Evolutionary conservation across 2,797 vertebrate genomes (phyloP), one percentile per base, ranked within the genome.

Genomic region (Pseudochaenichthys georgianus): DNA sequence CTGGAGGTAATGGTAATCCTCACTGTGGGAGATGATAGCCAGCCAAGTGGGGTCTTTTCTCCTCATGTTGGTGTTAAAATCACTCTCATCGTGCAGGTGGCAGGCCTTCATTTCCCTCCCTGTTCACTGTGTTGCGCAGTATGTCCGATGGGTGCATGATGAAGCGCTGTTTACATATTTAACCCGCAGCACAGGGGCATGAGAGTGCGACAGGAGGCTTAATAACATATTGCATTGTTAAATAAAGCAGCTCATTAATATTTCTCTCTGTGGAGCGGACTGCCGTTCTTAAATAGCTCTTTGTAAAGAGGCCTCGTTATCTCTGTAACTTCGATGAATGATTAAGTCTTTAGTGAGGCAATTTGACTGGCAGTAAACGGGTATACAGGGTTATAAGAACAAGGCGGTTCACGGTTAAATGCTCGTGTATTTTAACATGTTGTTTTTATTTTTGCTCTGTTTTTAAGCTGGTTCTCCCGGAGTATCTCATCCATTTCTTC

Each of bases 401-500:
- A 1, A n/a, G 6, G 23, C 15, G 15, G 28, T 28, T 42, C 3
- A 11, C 21, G 42, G 6, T 16, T 28, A 28, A 28, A 28, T 28
- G 3, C 28, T 28, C 43, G 2, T n/a, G 3, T n/a, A 54, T 53
- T 48, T 0, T 84, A 48, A 84, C n/a, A 2, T 62, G 13, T 52
- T 46, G 10, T 52, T 5, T 2, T 3, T 1, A 12, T 41, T 58
- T 58, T 42, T 52, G 45, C 31, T 84, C 57, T 60, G 34, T 38
- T 71, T 71, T 2, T 96, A 99, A 28, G 98, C 96, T 99, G 87
- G 98, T 99, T 43, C 96, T 99, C 86, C 98, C 98, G 1, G 98
- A 99, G 94, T 99, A 99, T 92, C 97, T 99, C 93, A 99, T 99
- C 96, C 98, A 99, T 64, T 97, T 98, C 77, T 99, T 99, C 97